phyloP scores from a whole-genome alignment of 2,888 invertebrate genomes.

The Branchipolynoe longqiensis region DNA sequence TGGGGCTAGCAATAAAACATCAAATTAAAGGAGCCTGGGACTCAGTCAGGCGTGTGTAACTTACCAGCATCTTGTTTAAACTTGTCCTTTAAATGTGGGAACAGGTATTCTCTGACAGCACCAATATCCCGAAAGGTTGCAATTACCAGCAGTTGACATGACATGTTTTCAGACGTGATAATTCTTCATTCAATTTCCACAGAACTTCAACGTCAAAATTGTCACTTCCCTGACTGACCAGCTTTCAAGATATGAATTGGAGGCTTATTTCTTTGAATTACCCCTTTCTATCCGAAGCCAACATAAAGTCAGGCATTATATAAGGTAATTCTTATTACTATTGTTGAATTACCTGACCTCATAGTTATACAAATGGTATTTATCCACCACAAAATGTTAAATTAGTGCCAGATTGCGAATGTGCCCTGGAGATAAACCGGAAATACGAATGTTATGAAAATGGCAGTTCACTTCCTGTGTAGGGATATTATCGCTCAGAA shows the following conservation, averaged over 20 bases:
- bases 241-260: no score
- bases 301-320: neutral
- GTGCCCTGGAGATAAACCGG: neutral
- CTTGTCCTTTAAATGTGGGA: constrained; percentile 60
- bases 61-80: neutral
- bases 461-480: neutral
- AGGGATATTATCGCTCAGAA: neutral
- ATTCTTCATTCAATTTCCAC: no score
- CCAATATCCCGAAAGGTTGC: constrained; percentile 64
- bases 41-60: no score
- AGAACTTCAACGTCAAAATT: no score
- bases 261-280: neutral
- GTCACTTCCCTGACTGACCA: no score
- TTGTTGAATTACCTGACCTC: neutral
- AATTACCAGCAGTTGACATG: constrained; percentile 66
- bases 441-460: constrained; percentile 26
- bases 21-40: no score
- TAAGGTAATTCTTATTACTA: neutral
- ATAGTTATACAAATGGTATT: neutral
- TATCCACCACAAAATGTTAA: constrained; percentile 1
- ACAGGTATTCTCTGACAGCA: constrained; percentile 65
- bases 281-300: neutral
- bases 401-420: constrained; percentile 6
- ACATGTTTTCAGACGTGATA: constrained; percentile 62
- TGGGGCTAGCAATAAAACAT: no score